These are phyloP conservation scores for Mythimna ferrago DNA, from an alignment of 2,888 invertebrate genomes.

Conservation along the genomic window DNA sequence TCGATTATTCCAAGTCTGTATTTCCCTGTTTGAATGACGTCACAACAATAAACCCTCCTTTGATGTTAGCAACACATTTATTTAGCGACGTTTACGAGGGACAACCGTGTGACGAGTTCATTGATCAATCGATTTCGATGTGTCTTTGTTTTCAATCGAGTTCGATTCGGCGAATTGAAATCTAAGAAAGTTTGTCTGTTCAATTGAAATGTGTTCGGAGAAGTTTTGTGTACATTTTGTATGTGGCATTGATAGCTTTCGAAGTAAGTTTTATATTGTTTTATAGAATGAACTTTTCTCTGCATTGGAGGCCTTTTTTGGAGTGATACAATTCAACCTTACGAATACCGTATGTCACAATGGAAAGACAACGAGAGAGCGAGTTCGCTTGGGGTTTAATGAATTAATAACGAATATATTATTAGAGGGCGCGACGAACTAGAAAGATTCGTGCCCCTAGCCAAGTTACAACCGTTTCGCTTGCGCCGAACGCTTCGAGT, in stretches of 20 bases:
- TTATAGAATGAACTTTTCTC: not conserved
- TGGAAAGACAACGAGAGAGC: no score
- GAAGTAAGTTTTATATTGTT: no score
- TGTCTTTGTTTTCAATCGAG: slow-evolving; percentile 30
- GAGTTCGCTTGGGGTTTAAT: no score
- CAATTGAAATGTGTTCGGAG: slow-evolving; percentile 14
- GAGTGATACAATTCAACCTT: no score
- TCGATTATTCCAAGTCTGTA: slow-evolving; percentile 21
- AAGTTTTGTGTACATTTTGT: slow-evolving; percentile 4
- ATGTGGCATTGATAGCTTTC: not conserved
- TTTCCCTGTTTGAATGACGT: slow-evolving; percentile 32
- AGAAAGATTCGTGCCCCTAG: no score
- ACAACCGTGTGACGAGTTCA: slow-evolving; percentile 24
- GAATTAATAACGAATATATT: no score
- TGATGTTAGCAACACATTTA: slow-evolving; percentile 46
- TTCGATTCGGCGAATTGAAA: slow-evolving; percentile 34
- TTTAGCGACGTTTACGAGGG: slow-evolving; percentile 39
- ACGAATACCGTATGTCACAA: no score
- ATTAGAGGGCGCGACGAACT: no score
- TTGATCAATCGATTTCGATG: slow-evolving; percentile 34
- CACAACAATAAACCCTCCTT: slow-evolving; percentile 41
- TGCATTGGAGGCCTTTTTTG: not conserved
- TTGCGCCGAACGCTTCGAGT: no score
- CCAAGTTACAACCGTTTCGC: no score
- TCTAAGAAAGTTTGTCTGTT: slow-evolving; percentile 23